Evolutionary conservation across 1,140 invertebrate species (phyloP).

Genomic region (Anastrepha ludens): DNA sequence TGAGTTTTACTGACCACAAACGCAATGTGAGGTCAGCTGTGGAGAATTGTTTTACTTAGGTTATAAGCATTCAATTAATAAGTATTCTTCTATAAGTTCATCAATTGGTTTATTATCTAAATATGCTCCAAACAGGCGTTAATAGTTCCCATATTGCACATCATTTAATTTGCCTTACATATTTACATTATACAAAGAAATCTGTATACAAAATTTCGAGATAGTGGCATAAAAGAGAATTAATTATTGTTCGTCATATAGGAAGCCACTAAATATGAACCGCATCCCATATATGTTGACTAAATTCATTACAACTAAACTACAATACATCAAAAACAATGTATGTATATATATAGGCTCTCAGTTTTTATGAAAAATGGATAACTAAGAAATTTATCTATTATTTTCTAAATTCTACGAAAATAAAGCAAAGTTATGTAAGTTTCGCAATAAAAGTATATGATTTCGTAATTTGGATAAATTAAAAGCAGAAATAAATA

Average conservation of each 20-base stretch:
- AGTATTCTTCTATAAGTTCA: background rate
- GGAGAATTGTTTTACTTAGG: constrained; percentile 6
- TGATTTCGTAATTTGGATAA: background rate
- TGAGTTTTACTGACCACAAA: background rate
- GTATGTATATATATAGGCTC: background rate
- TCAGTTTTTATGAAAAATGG: background rate
- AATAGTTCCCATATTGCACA: background rate
- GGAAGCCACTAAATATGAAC: background rate
- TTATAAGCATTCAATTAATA: constrained; percentile 13
- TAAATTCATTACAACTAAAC: background rate
- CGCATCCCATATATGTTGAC: background rate
- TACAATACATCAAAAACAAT: background rate
- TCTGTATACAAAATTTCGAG: background rate
- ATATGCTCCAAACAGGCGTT: background rate
- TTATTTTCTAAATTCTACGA: background rate
- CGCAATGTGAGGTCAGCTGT: background rate
- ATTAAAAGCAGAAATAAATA: background rate
- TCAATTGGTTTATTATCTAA: background rate
- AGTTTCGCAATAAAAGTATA: background rate
- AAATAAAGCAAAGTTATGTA: background rate
- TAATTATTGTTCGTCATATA: background rate
- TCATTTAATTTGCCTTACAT: constrained; percentile 1
- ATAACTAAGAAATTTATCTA: background rate
- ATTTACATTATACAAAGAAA: background rate
- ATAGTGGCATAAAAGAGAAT: background rate